Evolutionary conservation across 2,888 invertebrate genomes (phyloP).

Genomic region (Mimas tiliae): DNA sequence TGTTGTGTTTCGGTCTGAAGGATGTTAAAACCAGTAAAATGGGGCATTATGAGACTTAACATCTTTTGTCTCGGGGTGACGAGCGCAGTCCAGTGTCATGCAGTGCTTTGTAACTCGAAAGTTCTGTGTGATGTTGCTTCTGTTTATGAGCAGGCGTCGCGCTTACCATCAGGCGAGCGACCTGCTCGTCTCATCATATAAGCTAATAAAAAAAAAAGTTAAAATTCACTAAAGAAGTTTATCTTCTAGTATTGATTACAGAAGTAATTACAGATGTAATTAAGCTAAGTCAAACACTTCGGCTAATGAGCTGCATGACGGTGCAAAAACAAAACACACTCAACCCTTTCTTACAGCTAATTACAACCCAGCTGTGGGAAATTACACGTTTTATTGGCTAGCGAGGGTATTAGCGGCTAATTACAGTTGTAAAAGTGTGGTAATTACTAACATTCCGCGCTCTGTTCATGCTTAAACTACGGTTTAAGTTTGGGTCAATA

Average conservation of each 20-base stretch:
- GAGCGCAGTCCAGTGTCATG: no score
- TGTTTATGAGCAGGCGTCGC: no score
- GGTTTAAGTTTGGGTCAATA: neutral
- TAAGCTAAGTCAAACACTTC: neutral
- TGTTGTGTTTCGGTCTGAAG: no score
- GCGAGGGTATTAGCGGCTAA: conserved; percentile 7
- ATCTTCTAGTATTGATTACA: neutral
- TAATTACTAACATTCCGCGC: conserved; percentile 8
- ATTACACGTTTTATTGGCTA: conserved; percentile 25
- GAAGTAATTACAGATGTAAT: neutral
- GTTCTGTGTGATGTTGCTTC: no score
- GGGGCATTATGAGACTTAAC: no score
- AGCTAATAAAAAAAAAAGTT: no score
- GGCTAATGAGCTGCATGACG: conserved; percentile 22
- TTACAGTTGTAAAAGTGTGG: conserved; percentile 6
- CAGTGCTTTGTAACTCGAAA: no score
- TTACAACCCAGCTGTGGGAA: conserved; percentile 25
- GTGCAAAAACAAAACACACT: conserved; percentile 17
- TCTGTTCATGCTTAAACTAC: neutral
- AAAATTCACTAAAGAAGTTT: no score
- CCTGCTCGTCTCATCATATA: no score
- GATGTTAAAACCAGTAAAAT: no score
- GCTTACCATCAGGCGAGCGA: no score
- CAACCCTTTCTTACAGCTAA: conserved; percentile 27
- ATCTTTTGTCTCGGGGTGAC: no score